Evolutionary conservation across 2,888 invertebrate species (phyloP).

Genomic region (Meiosimyza decipiens): DNA sequence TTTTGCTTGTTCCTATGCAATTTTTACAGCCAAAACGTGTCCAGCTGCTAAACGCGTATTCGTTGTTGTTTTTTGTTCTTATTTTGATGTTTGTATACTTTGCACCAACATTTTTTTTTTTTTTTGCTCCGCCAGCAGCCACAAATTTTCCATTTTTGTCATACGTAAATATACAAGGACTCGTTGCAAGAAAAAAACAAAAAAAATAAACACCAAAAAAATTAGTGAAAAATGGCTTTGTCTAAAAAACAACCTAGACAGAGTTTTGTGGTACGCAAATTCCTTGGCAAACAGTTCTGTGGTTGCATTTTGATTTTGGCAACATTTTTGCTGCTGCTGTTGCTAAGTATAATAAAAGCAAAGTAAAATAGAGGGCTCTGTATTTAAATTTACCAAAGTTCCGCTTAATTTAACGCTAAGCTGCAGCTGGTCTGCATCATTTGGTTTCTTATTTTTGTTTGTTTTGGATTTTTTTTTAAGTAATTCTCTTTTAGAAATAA

Average conservation of each 20-base stretch:
- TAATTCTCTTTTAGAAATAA: too few relatives aligned
- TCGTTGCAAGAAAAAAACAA: neutral
- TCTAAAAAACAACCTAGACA: constrained; percentile 13
- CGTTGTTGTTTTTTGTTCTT: neutral
- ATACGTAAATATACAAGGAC: too few relatives aligned
- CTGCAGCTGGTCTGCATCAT: too few relatives aligned
- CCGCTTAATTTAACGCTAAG: constrained; percentile 20
- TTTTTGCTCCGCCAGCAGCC: neutral
- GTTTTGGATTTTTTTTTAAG: too few relatives aligned
- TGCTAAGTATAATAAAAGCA: neutral
- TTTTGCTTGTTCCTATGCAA: neutral
- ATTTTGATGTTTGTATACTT: neutral
- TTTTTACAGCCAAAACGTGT: neutral
- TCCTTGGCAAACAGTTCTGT: constrained; percentile 27
- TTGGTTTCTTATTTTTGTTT: too few relatives aligned
- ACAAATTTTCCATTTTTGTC: constrained; percentile 11
- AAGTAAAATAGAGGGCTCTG: neutral
- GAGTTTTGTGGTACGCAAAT: constrained; percentile 27
- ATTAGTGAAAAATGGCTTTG: too few relatives aligned
- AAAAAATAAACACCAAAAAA: neutral
- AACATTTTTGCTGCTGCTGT: constrained; percentile 3
- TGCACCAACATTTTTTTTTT: neutral
- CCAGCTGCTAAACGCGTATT: neutral
- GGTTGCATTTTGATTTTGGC: constrained; percentile 29
- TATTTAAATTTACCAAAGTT: constrained; percentile 9